These are phyloP conservation scores for Anguilla marmorata DNA, from an alignment of 2,797 vertebrate genomes.

Conservation along the genomic window DNA sequence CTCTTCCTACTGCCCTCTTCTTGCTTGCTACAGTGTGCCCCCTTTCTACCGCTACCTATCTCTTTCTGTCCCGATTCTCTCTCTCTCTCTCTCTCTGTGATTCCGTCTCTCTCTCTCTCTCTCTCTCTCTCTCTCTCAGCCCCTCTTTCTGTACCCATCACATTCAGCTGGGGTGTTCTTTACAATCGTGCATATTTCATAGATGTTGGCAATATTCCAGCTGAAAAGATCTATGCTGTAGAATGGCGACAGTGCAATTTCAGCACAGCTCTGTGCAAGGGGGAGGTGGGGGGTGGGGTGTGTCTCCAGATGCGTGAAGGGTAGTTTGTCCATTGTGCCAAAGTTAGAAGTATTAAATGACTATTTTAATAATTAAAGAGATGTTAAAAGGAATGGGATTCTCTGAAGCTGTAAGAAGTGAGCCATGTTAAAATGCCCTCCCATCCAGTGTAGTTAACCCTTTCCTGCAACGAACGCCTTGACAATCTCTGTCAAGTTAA, in stretches of 20 bases:
- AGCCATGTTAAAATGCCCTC: background rate
- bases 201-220: background rate
- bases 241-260: background rate
- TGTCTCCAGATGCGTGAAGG: conserved; percentile 25
- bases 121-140: background rate
- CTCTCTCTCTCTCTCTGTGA: background rate
- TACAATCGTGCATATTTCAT: conserved; percentile 44
- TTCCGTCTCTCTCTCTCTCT: background rate
- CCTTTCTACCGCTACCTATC: background rate
- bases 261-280: background rate
- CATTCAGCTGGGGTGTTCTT: conserved; percentile 36
- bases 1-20: background rate
- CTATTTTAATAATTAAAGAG: conserved; percentile 28
- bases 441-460: background rate
- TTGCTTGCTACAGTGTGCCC: background rate
- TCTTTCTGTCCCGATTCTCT: background rate
- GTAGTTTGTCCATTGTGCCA: background rate
- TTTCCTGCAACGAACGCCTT: background rate
- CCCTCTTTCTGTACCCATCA: background rate
- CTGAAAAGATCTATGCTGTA: background rate
- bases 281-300: too few species aligned
- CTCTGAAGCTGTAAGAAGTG: background rate
- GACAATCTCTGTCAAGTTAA: background rate
- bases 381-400: background rate
- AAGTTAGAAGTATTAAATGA: conserved; percentile 3